Conservation (phyloP, 2,113 vertebrate genomes). For the Fulmarus glacialis region DNA sequence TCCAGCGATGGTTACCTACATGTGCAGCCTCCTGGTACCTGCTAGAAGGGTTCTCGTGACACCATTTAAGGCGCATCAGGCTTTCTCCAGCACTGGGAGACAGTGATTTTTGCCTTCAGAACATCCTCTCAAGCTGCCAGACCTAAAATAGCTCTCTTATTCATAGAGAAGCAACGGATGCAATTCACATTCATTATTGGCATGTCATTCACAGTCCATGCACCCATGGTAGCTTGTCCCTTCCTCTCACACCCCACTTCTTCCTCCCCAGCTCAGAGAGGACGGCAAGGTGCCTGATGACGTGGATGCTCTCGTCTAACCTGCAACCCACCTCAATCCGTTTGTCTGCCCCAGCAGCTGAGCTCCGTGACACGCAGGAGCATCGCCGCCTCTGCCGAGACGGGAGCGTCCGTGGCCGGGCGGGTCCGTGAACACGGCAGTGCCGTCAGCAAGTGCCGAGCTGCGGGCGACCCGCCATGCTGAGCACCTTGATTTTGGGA, state of each 20-base stretch:
- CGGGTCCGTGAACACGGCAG: rapidly evolving
- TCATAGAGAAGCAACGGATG: not conserved
- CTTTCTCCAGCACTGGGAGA: not conserved
- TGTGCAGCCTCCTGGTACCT: not conserved
- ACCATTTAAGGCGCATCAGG: not conserved
- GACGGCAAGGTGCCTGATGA: not conserved
- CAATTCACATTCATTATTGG: not conserved
- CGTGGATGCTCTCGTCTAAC: not conserved
- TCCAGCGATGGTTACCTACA: not conserved
- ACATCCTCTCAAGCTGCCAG: constrained; percentile 1
- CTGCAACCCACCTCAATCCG: rapidly evolving
- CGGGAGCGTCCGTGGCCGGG: rapidly evolving
- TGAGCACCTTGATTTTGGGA: not conserved
- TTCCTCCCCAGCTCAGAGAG: not conserved
- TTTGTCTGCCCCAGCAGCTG: not conserved
- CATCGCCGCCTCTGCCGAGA: rapidly evolving
- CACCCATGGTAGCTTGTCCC: not conserved
- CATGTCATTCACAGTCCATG: not conserved
- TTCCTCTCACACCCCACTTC: not conserved
- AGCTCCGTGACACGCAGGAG: not conserved
- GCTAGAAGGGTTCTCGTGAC: not conserved
- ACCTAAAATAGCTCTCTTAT: constrained; percentile 7
- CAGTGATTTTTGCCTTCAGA: constrained; percentile 13
- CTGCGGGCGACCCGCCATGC: rapidly evolving
- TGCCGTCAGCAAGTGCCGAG: not conserved